Conservation (phyloP, 2,113 vertebrate species). For the Toxotes jaculatrix region DNA sequence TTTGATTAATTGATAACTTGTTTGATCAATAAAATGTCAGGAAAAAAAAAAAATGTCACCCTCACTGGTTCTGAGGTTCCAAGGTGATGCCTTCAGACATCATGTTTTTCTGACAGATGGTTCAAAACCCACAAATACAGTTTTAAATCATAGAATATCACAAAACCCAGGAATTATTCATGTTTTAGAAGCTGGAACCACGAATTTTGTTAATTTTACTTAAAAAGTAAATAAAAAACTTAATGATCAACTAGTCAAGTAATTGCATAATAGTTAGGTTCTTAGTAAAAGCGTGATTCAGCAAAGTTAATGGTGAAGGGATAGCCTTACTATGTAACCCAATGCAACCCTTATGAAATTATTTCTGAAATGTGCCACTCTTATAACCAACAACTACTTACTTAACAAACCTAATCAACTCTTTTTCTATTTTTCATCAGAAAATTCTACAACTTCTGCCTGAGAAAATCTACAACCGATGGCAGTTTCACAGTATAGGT, state of each 20-base stretch:
- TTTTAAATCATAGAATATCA: neutral
- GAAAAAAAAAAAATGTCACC: neutral
- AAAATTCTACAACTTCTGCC: conserved; percentile 98
- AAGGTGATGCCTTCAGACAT: neutral
- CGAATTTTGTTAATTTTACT: neutral
- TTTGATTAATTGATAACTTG: neutral
- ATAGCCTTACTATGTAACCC: neutral
- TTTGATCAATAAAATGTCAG: neutral
- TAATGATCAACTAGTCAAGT: too few species aligned
- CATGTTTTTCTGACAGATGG: neutral
- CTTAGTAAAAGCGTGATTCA: neutral
- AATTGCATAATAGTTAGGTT: neutral
- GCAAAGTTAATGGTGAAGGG: neutral
- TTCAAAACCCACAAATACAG: neutral
- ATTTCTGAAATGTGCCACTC: neutral
- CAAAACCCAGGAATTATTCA: neutral
- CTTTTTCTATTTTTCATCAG: conserved; percentile 81
- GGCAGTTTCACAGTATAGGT: conserved; percentile 99
- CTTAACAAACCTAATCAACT: neutral
- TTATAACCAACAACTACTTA: neutral
- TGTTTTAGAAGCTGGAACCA: neutral
- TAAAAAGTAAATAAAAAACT: neutral
- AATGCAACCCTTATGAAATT: neutral
- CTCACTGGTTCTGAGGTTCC: neutral
- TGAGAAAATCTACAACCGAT: conserved; percentile 97